phyloP scores from a whole-genome alignment of 2,888 invertebrate genomes.

The Aelia acuminata region DNA sequence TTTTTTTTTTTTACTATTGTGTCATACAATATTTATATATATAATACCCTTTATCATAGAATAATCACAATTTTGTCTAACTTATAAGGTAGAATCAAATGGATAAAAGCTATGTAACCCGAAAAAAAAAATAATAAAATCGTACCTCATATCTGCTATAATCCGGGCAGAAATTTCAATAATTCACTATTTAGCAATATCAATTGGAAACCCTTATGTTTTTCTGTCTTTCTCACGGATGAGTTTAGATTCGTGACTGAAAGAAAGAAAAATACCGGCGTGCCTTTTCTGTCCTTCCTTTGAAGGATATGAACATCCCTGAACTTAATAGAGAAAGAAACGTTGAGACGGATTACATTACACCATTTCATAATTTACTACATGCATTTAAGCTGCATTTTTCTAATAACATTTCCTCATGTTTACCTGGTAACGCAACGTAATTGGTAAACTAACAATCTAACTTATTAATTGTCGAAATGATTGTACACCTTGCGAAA shows the following conservation, averaged over 20 bases:
- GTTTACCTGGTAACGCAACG: too few species aligned
- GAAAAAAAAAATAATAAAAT: too few species aligned
- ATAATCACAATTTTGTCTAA: too few species aligned
- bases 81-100: too few species aligned
- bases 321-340: conserved; percentile 46
- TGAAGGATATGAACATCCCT: conserved; percentile 41
- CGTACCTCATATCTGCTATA: background rate
- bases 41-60: too few species aligned
- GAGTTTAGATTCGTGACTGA: conserved; percentile 45
- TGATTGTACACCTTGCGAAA: too few species aligned
- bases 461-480: too few species aligned
- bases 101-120: too few species aligned
- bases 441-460: too few species aligned
- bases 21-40: too few species aligned
- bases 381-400: background rate
- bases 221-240: conserved; percentile 43
- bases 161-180: background rate
- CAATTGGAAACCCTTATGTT: conserved; percentile 7
- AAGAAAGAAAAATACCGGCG: conserved; percentile 25
- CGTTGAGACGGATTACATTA: background rate
- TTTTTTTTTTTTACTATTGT: too few species aligned
- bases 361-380: background rate
- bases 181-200: conserved; percentile 25
- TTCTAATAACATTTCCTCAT: too few species aligned
- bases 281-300: conserved; percentile 38